Conservation (phyloP, 2,888 invertebrate genomes). For the Scrobipalpa costella region DNA sequence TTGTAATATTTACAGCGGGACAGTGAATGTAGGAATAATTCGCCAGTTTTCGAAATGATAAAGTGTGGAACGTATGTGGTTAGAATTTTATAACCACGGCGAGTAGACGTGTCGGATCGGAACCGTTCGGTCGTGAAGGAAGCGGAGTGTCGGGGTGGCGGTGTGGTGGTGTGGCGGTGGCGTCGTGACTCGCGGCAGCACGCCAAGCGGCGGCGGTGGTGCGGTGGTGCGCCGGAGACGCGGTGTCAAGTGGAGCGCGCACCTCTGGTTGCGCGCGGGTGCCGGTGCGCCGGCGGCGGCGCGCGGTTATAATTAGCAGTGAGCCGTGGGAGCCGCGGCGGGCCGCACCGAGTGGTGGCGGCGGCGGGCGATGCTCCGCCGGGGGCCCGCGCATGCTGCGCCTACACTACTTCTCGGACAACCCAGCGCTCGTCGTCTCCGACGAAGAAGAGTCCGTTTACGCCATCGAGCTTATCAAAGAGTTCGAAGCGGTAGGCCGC, state of each 20-base stretch:
- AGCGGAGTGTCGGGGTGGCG: too few relatives aligned
- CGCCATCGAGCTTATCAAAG: slow-evolving; percentile 92
- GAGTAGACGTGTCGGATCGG: neutral
- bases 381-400: slow-evolving; percentile 86
- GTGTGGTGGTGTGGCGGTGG: slow-evolving; percentile 31
- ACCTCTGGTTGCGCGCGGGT: slow-evolving; percentile 55
- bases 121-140: too few relatives aligned
- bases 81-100: too few relatives aligned
- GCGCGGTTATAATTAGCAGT: slow-evolving; percentile 73
- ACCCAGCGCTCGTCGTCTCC: slow-evolving; percentile 85
- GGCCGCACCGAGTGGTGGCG: slow-evolving; percentile 71
- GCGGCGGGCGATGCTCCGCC: slow-evolving; percentile 67
- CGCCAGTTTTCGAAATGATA: neutral
- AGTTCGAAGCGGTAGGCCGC: slow-evolving; percentile 90
- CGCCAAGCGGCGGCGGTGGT: slow-evolving; percentile 47
- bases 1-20: too few relatives aligned
- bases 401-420: slow-evolving; percentile 91
- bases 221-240: slow-evolving; percentile 36
- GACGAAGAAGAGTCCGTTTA: slow-evolving; percentile 84
- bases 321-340: slow-evolving; percentile 77
- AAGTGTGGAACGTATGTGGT: neutral
- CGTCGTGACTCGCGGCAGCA: slow-evolving; percentile 50
- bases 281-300: slow-evolving; percentile 36
- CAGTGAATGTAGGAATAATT: neutral
- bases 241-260: slow-evolving; percentile 54